phyloP scores from a whole-genome alignment of 2,888 invertebrate species.

The Microplitis deprimator region DNA sequence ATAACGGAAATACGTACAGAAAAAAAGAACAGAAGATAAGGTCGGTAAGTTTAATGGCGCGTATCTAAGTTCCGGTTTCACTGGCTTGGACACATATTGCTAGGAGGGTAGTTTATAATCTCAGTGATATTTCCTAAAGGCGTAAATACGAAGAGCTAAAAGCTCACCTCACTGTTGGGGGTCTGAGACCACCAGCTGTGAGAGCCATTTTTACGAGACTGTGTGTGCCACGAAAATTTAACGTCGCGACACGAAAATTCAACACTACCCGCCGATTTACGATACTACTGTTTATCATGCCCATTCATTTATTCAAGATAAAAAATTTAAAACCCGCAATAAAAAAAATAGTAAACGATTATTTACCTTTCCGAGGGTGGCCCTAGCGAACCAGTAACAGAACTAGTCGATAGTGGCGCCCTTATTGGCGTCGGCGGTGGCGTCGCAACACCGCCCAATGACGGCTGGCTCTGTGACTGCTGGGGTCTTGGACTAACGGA shows the following conservation, averaged over 20 bases:
- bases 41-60: conserved; percentile 67
- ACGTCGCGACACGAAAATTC: conserved; percentile 13
- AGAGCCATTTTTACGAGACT: conserved; percentile 21
- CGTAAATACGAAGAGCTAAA: conserved; percentile 66
- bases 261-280: not conserved
- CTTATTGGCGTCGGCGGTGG: conserved; percentile 74
- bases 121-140: conserved; percentile 66
- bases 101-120: conserved; percentile 52
- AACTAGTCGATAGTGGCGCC: conserved; percentile 48
- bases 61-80: conserved; percentile 64
- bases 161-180: conserved; percentile 52
- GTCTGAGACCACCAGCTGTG: conserved; percentile 45
- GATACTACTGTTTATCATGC: not conserved
- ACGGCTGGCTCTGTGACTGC: conserved; percentile 73
- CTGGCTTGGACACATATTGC: conserved; percentile 34
- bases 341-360: not conserved
- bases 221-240: not conserved
- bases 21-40: conserved; percentile 27
- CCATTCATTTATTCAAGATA: conserved; percentile 1
- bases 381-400: conserved; percentile 60
- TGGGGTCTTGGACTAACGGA: conserved; percentile 69
- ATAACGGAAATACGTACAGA: conserved; percentile 10
- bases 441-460: conserved; percentile 75
- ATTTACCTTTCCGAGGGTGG: conserved; percentile 67
- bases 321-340: not conserved